Evolutionary conservation across 35 echinoderm and acorn worm genomes (phyloP), one percentile per base, ranked within the genome.

Genomic region (Eucidaris tribuloides): DNA sequence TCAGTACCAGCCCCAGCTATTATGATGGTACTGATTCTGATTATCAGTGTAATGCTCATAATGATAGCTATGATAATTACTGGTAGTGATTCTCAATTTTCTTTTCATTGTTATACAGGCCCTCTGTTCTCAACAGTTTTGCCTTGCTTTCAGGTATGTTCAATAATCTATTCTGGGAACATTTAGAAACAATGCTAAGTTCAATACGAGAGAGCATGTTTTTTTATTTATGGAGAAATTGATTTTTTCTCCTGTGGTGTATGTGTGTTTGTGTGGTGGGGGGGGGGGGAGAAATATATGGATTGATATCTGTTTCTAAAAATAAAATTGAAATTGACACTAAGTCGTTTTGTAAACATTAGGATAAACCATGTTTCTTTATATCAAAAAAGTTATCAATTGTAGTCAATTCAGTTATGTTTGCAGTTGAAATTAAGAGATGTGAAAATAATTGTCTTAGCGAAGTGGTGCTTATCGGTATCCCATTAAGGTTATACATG

Each of bases 121-220:
- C 84, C 13, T 60, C 84, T 36, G 84, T 87, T 28, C 70, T 87
- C n/a, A 77, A 87, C 27, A 87, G 55, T 57, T 87, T 87, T 62
- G 84, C 84, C 19, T 38, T 87, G 14, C 27, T 87, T 9, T 79
- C 74, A 62, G 84, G 84, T 64, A 87, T 78, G 79, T 36, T 4
- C 36, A 11, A 32, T 65, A 9, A 17, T 31, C 7, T 7, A 78
- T n/a, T 45, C 17, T n/a, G 24, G 17, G 43, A 17, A 17, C 22
- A 20, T 78, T 71, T 31, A 31, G 27, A 7, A 71, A 30, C 20
- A 31, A 31, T 0, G 23, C 37, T 5, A 34, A 5, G 37, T 5
- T 36, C 31, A 7, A 33, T 42, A 14, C 23, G 14, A 79, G 28
- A 55, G 65, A 29, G 37, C 5, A 71, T 40, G 31, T 23, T 17